These are phyloP conservation scores for Lethenteron reissneri DNA, from an alignment of 2,113 vertebrate species.

Conservation along the genomic window DNA sequence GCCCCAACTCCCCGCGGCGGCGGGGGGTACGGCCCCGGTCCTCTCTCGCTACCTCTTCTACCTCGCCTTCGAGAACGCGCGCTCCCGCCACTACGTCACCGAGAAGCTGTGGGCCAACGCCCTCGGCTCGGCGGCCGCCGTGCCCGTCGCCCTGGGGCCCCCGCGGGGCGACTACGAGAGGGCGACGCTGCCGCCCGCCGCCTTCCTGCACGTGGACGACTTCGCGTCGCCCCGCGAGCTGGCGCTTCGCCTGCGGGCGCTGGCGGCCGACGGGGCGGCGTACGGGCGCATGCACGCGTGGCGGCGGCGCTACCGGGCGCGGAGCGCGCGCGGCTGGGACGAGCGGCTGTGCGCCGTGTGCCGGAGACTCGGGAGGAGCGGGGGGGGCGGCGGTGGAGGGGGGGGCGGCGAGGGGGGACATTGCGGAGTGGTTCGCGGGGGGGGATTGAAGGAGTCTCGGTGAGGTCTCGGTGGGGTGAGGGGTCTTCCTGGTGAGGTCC, in stretches of 20 bases:
- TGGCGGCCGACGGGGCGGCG: constrained; percentile 28
- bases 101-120: constrained; percentile 80
- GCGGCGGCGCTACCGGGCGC: constrained; percentile 26
- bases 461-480: too few relatives aligned
- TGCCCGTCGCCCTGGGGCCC: constrained; percentile 59
- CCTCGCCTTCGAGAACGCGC: constrained; percentile 65
- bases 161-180: constrained; percentile 34
- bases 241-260: constrained; percentile 25
- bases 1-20: too few relatives aligned
- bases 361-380: too few relatives aligned
- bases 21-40: fast-evolving
- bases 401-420: too few relatives aligned
- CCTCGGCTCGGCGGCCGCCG: constrained; percentile 26
- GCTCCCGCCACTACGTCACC: constrained; percentile 52
- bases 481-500: too few relatives aligned
- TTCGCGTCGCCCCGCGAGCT: constrained; percentile 36
- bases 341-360: constrained; percentile 58
- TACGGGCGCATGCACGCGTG: constrained; percentile 43
- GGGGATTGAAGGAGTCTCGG: too few relatives aligned
- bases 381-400: too few relatives aligned
- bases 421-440: too few relatives aligned
- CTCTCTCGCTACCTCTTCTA: constrained; percentile 62
- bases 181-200: constrained; percentile 27
- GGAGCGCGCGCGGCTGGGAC: constrained; percentile 33
- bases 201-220: constrained; percentile 60